Evolutionary conservation across 2,888 invertebrate species (phyloP).

Genomic region (Oscheius sp.): DNA sequence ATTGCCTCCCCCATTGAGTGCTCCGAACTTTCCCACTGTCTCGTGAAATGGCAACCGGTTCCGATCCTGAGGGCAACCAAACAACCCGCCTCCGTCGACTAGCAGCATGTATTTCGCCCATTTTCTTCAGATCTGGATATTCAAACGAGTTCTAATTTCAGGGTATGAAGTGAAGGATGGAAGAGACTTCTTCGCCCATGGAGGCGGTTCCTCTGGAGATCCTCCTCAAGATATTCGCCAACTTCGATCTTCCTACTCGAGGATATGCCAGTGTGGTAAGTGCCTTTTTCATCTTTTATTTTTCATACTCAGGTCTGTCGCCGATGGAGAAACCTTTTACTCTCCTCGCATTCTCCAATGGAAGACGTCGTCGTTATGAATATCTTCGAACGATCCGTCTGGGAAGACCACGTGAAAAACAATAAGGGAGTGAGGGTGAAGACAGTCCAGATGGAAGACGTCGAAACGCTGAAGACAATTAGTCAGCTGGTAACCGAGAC

Average conservation of each 20-base stretch:
- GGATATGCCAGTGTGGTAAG: conserved; percentile 17
- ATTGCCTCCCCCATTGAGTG: no score
- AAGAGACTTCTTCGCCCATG: conserved; percentile 2
- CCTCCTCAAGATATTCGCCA: conserved; percentile 1
- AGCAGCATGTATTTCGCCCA: no score
- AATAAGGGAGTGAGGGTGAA: conserved; percentile 11
- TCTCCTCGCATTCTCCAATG: conserved; percentile 7
- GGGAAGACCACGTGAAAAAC: conserved; percentile 7
- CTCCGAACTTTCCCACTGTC: no score
- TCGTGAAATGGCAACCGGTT: no score
- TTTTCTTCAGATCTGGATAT: no score
- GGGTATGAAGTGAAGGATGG: neutral
- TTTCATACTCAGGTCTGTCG: conserved; percentile 1
- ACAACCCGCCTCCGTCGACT: no score
- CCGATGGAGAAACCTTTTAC: conserved; percentile 1
- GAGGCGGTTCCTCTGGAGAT: conserved; percentile 11
- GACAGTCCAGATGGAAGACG: conserved; percentile 5
- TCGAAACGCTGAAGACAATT: neutral
- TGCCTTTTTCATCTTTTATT: neutral
- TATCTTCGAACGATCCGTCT: conserved; percentile 19
- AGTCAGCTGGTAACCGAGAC: neutral
- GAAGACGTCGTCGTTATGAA: conserved; percentile 22
- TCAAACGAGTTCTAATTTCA: no score
- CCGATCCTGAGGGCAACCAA: no score
- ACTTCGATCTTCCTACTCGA: conserved; percentile 1